Conservation (phyloP, 2,797 vertebrate species). For the Luscinia megarhynchos region DNA sequence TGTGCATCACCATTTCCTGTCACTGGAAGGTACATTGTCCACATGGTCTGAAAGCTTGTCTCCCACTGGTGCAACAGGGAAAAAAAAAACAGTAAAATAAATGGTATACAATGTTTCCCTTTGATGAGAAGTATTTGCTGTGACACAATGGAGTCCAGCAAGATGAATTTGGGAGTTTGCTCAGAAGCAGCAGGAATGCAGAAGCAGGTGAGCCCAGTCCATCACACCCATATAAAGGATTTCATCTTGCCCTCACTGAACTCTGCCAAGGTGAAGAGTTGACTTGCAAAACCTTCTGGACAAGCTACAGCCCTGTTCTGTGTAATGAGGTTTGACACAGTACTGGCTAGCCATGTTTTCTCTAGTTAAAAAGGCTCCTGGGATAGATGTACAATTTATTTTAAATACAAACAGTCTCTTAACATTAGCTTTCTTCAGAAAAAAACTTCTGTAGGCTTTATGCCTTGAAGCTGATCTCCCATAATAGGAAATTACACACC, state of each 20-base stretch:
- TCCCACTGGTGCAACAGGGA: accelerated
- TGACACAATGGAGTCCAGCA: background rate
- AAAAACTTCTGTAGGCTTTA: background rate
- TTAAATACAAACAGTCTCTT: background rate
- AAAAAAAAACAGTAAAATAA: background rate
- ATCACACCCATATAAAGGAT: background rate
- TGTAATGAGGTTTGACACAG: background rate
- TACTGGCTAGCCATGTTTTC: background rate
- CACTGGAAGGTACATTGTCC: background rate
- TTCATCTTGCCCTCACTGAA: background rate
- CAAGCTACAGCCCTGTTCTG: background rate
- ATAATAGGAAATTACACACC: background rate
- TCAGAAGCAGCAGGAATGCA: background rate
- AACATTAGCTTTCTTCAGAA: background rate
- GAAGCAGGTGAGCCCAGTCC: background rate
- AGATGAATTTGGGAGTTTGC: background rate
- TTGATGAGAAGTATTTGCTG: background rate
- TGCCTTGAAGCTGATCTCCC: background rate
- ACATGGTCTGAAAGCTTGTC: background rate
- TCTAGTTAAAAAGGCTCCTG: background rate
- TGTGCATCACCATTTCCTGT: background rate
- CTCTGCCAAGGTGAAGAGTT: background rate
- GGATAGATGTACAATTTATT: background rate
- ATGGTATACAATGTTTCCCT: background rate
- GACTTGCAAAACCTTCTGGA: background rate